Evolutionary conservation across 2,888 invertebrate species (phyloP), one percentile per base, ranked within the genome.

Genomic region (Pterostichus niger): DNA sequence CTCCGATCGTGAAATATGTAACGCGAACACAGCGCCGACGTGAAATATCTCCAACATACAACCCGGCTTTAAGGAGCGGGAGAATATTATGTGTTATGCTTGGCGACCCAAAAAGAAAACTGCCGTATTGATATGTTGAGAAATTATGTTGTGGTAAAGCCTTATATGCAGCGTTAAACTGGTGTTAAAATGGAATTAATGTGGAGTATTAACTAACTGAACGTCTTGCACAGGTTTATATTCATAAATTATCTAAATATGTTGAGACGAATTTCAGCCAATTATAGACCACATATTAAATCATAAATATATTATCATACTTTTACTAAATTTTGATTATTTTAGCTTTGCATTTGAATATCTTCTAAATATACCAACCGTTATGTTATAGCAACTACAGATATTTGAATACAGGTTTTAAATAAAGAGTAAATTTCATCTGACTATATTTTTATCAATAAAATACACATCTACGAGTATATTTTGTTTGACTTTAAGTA

Each of bases 1-100:
- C 56, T 52, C 40, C 71, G 54, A 35, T 71, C 54, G 81, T 81
- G 81, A 81, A 81, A 81, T 81, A 81, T 81, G 81, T 81, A 81
- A 81, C 73, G 71, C 73, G 54, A 56, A 81, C 35, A 40, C 44
- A 35, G 54, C 56, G 40, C 56, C 71, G 81, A 81, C 73, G 71
- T 81, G 73, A 81, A 73, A 81, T 81, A 81, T 81, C 81, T 68
- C 44, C 52, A 71, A 81, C 24, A 24, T 24, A 24, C 81, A 71
- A 59, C 44, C 15, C 33, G 54, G 46, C 54, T 56, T 56, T 56
- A 15, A 68, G 44, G 15, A 75, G 52, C 49, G 33, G 59, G 31
- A 35, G 64, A 64, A 33, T 64, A 64, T 64, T 35, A 35, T 64
- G 13, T 13, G 33, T 64, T 33, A 64, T 59, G 17, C 17, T 13